phyloP scores from a whole-genome alignment of 37 sponge, comb jelly and placozoan species.

The Chondrilla cf. caribensis region DNA sequence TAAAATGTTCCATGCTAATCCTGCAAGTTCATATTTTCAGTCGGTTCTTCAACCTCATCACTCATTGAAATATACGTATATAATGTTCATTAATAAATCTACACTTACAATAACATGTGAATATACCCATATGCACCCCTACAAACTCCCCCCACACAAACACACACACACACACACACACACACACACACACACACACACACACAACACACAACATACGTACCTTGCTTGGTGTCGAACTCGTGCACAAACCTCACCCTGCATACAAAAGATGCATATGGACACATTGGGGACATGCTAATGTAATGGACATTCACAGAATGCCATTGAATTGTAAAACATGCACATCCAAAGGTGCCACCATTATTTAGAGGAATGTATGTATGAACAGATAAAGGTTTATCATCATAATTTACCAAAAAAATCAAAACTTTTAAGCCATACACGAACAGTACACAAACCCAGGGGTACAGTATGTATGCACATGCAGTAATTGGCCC shows the following conservation, averaged over 20 bases:
- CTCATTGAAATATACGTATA: too few relatives aligned
- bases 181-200: conserved; percentile 15
- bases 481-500: not conserved
- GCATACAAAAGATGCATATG: too few relatives aligned
- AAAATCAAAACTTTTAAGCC: not conserved
- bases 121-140: too few relatives aligned
- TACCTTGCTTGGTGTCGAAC: conserved; percentile 22
- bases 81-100: too few relatives aligned
- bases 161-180: conserved; percentile 8
- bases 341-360: too few relatives aligned
- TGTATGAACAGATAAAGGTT: not conserved
- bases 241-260: conserved; percentile 64
- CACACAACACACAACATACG: not conserved
- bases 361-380: not conserved
- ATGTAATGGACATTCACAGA: too few relatives aligned
- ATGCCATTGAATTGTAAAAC: too few relatives aligned
- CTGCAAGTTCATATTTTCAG: too few relatives aligned
- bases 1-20: too few relatives aligned
- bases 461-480: not conserved
- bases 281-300: not conserved
- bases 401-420: not conserved
- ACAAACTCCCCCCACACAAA: too few relatives aligned
- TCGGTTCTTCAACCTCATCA: too few relatives aligned
- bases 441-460: not conserved
- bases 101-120: too few relatives aligned